Evolutionary conservation across 1,140 invertebrate genomes (phyloP).

Genomic region (Amphibalanus amphitrite): DNA sequence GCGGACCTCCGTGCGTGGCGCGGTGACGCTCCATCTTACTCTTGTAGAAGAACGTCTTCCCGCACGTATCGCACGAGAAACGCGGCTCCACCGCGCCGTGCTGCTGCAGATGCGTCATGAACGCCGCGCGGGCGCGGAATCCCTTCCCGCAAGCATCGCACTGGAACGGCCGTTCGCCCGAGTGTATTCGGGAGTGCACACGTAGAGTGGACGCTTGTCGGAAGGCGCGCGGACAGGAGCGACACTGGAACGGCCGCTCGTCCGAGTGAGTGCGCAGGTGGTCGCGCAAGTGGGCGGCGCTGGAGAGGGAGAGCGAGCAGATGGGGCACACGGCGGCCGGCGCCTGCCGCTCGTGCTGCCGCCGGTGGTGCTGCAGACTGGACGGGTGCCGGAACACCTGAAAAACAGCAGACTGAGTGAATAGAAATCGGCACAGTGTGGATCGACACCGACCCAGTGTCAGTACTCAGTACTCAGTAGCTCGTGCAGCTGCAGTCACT

Average conservation of each 20-base stretch:
- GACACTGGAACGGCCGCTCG: conserved; percentile 32
- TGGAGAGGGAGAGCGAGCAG: neutral
- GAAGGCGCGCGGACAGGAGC: conserved; percentile 24
- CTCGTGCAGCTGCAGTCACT: too few relatives aligned
- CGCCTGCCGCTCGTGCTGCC: neutral
- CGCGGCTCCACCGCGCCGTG: neutral
- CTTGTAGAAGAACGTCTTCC: conserved; percentile 32
- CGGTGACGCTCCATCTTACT: neutral
- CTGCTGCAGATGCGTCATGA: conserved; percentile 9
- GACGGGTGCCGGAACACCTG: neutral
- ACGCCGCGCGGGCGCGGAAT: conserved; percentile 29
- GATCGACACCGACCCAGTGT: too few relatives aligned
- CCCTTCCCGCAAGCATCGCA: conserved; percentile 61
- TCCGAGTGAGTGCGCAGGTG: conserved; percentile 23
- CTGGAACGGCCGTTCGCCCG: conserved; percentile 38
- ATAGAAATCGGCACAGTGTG: too few relatives aligned
- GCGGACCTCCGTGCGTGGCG: neutral
- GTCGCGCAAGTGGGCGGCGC: conserved; percentile 13
- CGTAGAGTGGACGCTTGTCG: conserved; percentile 7
- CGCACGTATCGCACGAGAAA: conserved; percentile 33
- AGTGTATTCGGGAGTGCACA: conserved; percentile 36
- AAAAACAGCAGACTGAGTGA: too few relatives aligned
- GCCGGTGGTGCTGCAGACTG: neutral
- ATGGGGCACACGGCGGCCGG: neutral
- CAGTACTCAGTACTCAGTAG: too few relatives aligned